A percentile compares a stretch with the other conserved stretches of the same genome.
These are phyloP conservation scores for Drosophila pseudotakahashii DNA, from an alignment of 2,888 invertebrate species.

Conservation along the genomic window DNA sequence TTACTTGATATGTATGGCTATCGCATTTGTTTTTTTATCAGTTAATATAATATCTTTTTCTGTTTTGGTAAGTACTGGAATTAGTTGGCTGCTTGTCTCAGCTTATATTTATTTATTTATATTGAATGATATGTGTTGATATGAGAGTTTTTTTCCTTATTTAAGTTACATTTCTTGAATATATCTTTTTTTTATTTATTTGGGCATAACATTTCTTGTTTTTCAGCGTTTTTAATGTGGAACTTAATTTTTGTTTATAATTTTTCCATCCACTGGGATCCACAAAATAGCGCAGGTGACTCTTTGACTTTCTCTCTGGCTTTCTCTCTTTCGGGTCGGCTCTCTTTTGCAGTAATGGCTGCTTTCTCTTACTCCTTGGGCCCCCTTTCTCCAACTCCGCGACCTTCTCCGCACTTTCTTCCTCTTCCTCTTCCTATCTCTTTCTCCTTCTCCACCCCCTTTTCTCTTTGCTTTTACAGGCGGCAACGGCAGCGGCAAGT, in stretches of 20 bases:
- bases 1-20: constrained; percentile 19
- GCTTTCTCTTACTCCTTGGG: constrained; percentile 19
- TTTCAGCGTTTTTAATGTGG: constrained; percentile 6
- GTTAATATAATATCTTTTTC: constrained; percentile 1
- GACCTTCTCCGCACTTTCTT: constrained; percentile 28
- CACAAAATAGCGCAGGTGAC: constrained; percentile 59
- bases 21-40: neutral
- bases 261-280: constrained; percentile 34
- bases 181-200: constrained; percentile 5
- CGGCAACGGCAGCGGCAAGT: constrained; percentile 72
- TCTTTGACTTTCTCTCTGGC: constrained; percentile 1
- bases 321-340: neutral
- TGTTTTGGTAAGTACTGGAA: constrained; percentile 3
- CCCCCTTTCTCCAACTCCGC: constrained; percentile 38
- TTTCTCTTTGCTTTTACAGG: constrained; percentile 37
- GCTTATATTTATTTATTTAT: neutral
- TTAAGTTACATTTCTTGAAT: constrained; percentile 6
- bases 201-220: neutral
- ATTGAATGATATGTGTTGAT: constrained; percentile 20
- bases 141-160: neutral
- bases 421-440: constrained; percentile 9
- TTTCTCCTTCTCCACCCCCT: constrained; percentile 8
- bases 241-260: constrained; percentile 63
- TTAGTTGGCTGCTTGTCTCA: neutral
- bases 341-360: constrained; percentile 45